Percentiles rank a stretch among this genome's conserved stretches.
Conservation (phyloP, 1,140 invertebrate genomes). For the Sesamia nonagrioides region DNA sequence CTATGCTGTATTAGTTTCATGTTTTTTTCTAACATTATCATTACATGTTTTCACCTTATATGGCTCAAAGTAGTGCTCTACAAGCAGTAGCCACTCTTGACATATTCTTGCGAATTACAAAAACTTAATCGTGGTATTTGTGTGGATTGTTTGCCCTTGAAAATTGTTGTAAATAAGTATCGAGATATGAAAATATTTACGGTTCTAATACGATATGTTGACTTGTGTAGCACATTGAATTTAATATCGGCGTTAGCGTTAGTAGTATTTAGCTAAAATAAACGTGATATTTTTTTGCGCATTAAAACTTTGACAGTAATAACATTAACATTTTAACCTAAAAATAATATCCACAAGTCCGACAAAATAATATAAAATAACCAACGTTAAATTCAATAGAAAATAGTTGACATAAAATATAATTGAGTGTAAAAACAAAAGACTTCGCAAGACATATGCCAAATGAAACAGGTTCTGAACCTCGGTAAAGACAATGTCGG, state of each 20-base stretch:
- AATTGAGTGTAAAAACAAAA: conserved; percentile 39
- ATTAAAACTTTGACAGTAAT: not conserved
- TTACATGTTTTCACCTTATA: conserved; percentile 20
- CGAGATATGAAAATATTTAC: conserved; percentile 15
- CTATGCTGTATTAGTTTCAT: conserved; percentile 48
- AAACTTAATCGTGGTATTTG: conserved; percentile 12
- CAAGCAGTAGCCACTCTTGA: not conserved
- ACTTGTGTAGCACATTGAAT: not conserved
- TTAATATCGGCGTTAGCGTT: not conserved
- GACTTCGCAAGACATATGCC: conserved; percentile 32
- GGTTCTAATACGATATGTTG: not conserved
- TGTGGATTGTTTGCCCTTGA: conserved; percentile 22
- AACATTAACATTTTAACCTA: not conserved
- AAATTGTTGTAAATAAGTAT: conserved; percentile 25
- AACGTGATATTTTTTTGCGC: not conserved
- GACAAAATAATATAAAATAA: not conserved
- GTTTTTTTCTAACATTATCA: conserved; percentile 25
- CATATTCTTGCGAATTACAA: conserved; percentile 11
- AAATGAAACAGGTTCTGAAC: conserved; percentile 43
- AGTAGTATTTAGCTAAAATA: not conserved
- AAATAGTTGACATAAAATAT: conserved; percentile 1
- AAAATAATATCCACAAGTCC: not conserved
- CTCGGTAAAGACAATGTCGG: conserved; percentile 27
- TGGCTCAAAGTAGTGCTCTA: not conserved
- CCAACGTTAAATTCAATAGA: not conserved